phyloP scores from a whole-genome alignment of 2,888 invertebrate species.

The Lochmaea crataegi region DNA sequence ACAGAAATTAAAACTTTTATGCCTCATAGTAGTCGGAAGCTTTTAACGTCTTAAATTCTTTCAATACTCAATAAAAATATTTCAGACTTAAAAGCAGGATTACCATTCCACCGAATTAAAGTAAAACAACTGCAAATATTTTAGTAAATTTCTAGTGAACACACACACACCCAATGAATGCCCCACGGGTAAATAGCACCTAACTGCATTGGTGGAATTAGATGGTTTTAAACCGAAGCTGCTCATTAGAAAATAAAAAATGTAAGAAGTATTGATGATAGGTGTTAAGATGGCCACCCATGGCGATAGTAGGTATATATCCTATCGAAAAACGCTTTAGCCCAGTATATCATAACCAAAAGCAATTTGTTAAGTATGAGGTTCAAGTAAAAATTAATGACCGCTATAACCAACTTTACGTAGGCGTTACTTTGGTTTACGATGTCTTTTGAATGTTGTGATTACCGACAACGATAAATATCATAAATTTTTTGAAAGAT shows the following conservation, averaged over 20 bases:
- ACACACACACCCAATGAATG: neutral
- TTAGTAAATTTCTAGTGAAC: too few species aligned
- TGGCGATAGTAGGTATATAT: conserved; percentile 22
- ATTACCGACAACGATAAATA: conserved; percentile 55
- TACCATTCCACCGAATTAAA: conserved; percentile 3
- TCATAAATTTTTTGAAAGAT: conserved; percentile 51
- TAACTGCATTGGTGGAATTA: neutral
- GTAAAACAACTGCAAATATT: neutral
- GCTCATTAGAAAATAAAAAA: conserved; percentile 14
- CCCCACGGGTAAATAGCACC: neutral
- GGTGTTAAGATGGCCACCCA: conserved; percentile 40
- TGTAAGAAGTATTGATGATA: conserved; percentile 20
- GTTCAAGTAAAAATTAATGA: conserved; percentile 52
- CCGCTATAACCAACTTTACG: conserved; percentile 52
- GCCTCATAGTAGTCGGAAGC: neutral
- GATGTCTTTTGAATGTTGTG: conserved; percentile 56
- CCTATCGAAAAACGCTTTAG: conserved; percentile 37
- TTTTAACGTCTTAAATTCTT: conserved; percentile 12
- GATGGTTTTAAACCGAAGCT: neutral
- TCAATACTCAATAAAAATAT: neutral
- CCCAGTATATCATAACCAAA: conserved; percentile 38
- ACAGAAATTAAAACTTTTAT: neutral
- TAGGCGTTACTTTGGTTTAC: conserved; percentile 55
- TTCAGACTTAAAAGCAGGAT: conserved; percentile 7
- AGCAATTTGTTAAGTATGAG: conserved; percentile 36